A percentile compares a stretch with the other conserved stretches of the same genome.
These are phyloP conservation scores for Pseudoatta argentina DNA, from an alignment of 1,140 invertebrate genomes.

Conservation along the genomic window DNA sequence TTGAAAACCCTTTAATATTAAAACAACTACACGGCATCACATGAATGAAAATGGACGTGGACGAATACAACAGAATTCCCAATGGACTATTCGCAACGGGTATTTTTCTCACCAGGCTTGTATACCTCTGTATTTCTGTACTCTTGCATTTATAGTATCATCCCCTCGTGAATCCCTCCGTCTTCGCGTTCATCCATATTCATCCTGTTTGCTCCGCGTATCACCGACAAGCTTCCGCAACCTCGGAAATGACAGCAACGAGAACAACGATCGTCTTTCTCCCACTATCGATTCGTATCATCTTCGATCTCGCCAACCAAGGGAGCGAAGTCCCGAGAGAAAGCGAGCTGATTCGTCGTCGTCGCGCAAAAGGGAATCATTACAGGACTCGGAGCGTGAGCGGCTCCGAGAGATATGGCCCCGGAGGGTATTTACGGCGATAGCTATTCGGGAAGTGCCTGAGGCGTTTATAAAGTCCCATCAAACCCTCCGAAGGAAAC, in stretches of 20 bases:
- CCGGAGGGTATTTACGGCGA: constrained; percentile 56
- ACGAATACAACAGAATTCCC: not conserved
- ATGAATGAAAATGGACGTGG: constrained; percentile 12
- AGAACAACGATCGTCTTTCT: not conserved
- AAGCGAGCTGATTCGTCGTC: not conserved
- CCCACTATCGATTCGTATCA: constrained; percentile 18
- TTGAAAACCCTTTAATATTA: constrained; percentile 12
- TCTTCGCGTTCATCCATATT: constrained; percentile 56
- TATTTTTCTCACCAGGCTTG: constrained; percentile 27
- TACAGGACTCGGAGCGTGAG: constrained; percentile 20
- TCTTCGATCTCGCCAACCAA: constrained; percentile 22
- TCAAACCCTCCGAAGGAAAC: constrained; percentile 33
- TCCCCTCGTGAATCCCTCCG: not conserved
- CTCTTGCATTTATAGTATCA: not conserved
- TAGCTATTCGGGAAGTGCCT: constrained; percentile 45
- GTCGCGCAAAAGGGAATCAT: constrained; percentile 29
- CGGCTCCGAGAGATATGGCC: constrained; percentile 9
- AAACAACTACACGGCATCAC: not conserved
- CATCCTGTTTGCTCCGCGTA: not conserved
- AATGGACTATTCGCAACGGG: not conserved
- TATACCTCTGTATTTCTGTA: too few species aligned
- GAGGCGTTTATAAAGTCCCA: constrained; percentile 49
- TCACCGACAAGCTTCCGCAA: not conserved
- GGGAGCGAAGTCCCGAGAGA: not conserved
- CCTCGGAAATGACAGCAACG: not conserved